Evolutionary conservation across 1,140 invertebrate genomes (phyloP), one percentile per base, ranked within the genome.

Genomic region (Drosophila santomea): DNA sequence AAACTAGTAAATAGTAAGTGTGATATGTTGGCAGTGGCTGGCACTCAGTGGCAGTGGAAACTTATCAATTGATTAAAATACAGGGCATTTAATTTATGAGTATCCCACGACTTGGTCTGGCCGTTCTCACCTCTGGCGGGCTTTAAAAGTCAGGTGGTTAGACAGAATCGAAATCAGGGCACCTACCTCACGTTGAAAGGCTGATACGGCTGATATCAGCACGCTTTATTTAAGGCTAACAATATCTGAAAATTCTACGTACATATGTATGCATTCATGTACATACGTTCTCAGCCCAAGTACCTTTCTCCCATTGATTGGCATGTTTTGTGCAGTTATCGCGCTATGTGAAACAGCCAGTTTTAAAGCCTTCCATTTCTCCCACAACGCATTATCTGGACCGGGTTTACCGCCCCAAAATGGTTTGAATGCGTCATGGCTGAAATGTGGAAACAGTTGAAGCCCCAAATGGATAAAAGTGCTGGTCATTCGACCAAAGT

Each of bases 281-380:
- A 38, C n/a, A n/a, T n/a, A n/a, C 38, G 59, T 52, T 38, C 10
- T 32, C 2, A 11, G 23, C 10, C 38, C 14, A 8, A 8, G 38
- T 10, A 36, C 8, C 28, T 32, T 59, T 35, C 56, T 62, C 45
- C 38, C 55, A 76, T 62, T 81, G 73, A 73, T 80, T 76, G 66
- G 67, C 41, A 36, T 77, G 73, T 74, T 77, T 73, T 81, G 73
- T 73, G 66, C 47, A 81, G 67, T 66, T 68, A 48, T 75, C 73
- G 64, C 52, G 58, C 73, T 52, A 66, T 50, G 55, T 50, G 20
- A 20, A 39, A 35, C 20, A 14, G 6, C 28, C 39, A 41, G 44
- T 56, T 35, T 64, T 20, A 20, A 39, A 28, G 10, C 35, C 36
- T 57, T 25, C 20, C 28, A 32, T n/a, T 38, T 52, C 57, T 47